Conservation (phyloP, 2,113 vertebrate genomes). For the Suncus etruscus region DNA sequence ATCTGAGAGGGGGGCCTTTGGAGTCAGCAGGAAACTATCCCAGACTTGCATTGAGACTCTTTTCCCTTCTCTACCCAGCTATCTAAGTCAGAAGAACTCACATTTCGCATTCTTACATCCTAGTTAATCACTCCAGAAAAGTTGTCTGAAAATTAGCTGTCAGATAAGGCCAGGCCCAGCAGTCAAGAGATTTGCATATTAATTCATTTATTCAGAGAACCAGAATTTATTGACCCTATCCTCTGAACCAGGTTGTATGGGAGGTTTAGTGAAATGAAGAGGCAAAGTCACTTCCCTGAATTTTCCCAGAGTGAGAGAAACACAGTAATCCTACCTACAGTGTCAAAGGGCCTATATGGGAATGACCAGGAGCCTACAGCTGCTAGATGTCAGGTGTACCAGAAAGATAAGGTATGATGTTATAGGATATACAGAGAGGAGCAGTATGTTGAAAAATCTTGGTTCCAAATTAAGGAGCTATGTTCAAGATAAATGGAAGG, state of each 20-base stretch:
- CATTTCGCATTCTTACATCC: not conserved
- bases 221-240: not conserved
- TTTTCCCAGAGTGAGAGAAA: not conserved
- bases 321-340: not conserved
- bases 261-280: not conserved
- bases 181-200: slow-evolving; percentile 15
- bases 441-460: not conserved
- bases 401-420: not conserved
- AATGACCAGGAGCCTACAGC: not conserved
- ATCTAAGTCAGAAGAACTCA: not conserved
- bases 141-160: slow-evolving; percentile 30
- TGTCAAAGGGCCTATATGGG: fast-evolving
- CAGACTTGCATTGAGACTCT: not conserved
- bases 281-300: not conserved
- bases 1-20: not conserved
- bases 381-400: not conserved
- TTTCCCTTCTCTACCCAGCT: not conserved
- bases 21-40: not conserved
- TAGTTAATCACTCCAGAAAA: slow-evolving; percentile 31
- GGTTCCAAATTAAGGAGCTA: not conserved
- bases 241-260: not conserved
- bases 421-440: not conserved
- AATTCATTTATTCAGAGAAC: not conserved
- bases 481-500: not conserved
- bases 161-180: not conserved